phyloP scores from a whole-genome alignment of 2,797 vertebrate genomes.

The Pempheris klunzingeri region DNA sequence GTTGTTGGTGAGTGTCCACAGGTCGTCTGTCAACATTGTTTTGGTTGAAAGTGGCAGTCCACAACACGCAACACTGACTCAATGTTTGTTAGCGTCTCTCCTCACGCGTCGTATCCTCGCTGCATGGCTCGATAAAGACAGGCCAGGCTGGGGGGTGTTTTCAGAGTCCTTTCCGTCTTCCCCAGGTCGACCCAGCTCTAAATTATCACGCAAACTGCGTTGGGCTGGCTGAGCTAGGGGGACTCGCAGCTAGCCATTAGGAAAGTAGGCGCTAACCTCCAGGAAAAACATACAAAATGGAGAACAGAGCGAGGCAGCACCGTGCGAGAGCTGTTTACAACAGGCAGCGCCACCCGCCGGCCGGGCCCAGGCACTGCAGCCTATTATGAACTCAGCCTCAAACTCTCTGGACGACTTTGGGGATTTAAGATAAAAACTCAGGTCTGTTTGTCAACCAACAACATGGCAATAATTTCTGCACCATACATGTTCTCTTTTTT shows the following conservation, averaged over 20 bases:
- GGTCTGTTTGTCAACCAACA: too few species aligned
- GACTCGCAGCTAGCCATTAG: conserved; percentile 72
- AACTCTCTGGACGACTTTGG: not conserved
- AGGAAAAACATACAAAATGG: conserved; percentile 91
- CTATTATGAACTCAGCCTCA: not conserved
- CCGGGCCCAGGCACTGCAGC: conserved; percentile 36
- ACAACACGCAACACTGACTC: conserved; percentile 66
- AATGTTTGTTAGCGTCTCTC: conserved; percentile 51
- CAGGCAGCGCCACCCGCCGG: conserved; percentile 74
- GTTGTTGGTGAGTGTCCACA: conserved; percentile 68
- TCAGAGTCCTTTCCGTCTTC: not conserved
- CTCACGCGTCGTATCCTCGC: conserved; percentile 25
- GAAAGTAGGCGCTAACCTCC: conserved; percentile 85
- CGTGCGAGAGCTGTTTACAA: conserved; percentile 66
- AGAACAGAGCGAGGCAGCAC: conserved; percentile 76
- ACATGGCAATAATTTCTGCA: too few species aligned
- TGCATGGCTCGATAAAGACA: conserved; percentile 35
- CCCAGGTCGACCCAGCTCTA: conserved; percentile 13
- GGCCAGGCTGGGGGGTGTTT: not conserved
- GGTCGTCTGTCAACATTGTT: conserved; percentile 87
- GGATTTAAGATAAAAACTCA: too few species aligned
- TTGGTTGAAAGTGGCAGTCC: conserved; percentile 77
- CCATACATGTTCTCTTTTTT: too few species aligned
- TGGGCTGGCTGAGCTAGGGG: conserved; percentile 43
- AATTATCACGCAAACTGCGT: conserved; percentile 40